Evolutionary conservation across 2,888 invertebrate genomes (phyloP), one percentile per base, ranked within the genome.

Genomic region (Latheticus oryzae): DNA sequence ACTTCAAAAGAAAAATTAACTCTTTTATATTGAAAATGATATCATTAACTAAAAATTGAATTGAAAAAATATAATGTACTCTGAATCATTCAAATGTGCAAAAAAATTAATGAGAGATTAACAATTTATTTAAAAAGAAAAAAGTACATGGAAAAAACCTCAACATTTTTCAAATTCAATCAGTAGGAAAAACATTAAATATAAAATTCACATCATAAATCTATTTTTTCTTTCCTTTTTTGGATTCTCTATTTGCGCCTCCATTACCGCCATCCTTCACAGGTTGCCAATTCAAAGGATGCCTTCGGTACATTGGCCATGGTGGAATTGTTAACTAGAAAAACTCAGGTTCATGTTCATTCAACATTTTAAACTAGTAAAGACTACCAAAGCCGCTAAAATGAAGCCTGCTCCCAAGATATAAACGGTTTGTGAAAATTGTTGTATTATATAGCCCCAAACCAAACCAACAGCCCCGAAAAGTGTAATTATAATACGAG

Each of bases 381-480:
- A 50, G 79, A 84, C 82, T 80, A 90, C 91, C 72, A 96, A 79
- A 26, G 92, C 87, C 32, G 96, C 94, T 61, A 97, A 80, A 1
- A 91, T 81, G 73, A 96, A 95, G 61, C 97, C 97, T 69, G 93
- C 95, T 19, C 92, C 92, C 38, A 97, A 82, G 72, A 96, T 93
- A 72, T 94, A 95, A 17, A 97, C 92, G 1, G 96, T 95, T 76
- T 95, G 94, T 0, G 96, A 97, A 76, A 97, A 97, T 76, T 96
- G 95, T 76, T 97, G 96, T 64, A 95, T 93, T 40, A 92, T 86
- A 71, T 93, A 96, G 24, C 97, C 97, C 91, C 94, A 95, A 48
- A 91, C 82, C 51, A 97, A 84, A 4, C 97, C 97, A 47, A 95
- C 92, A 62, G 88, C 91, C 58, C 95, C 95, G 81, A 95, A 96